Base-by-base conservation (phyloP, 1,140 invertebrate genomes). In the Heliconius melpomene region DNA sequence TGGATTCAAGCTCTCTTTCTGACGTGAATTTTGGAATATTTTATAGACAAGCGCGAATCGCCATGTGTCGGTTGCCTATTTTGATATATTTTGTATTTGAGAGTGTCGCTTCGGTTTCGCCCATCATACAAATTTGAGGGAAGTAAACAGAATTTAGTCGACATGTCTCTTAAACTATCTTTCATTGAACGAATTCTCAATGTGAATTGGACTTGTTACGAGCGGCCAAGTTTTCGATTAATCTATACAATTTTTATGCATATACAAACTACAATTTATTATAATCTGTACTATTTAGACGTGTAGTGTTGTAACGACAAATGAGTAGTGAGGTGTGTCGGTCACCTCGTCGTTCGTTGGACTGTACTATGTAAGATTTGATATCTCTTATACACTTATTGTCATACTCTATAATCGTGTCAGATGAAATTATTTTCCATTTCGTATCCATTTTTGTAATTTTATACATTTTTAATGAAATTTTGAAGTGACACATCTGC, bases 401-500 rank as follows among this genome's bases (percentile, higher is more conserved):
- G 84, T 88, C 86, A 87, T 89, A 88, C 89, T 66, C 82, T 88
- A 88, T 82, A 84, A 74, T 87, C 84, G 80, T 86, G 85, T 93
- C 88, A 87, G 87, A 83, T 83, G 71, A 79, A 87, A 91, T 92
- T 82, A 86, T 93, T 93, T 94, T 89, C 84, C 60, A 66, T 66
- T 16, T 3, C 60, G 60, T 91, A 88, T 89, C 85, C 87, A 87
- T 90, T 93, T 94, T 94, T 94, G 93, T 94, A 94, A 93, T 94
- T 94, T 94, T 94, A 93, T 94, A 94, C 90, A 93, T 92, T 93
- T 93, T 91, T 91, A 86, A 91, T 88, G 85, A 94, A 93, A 91
- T 92, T 66, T 93, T 84, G 79, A 90, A 90, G 91, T 92, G 89
- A 89, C 88, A 91, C 86, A 86, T 88, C 86, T 89, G 91, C 88